Evolutionary conservation across 2,797 vertebrate species (phyloP).

Genomic region (Smutsia gigantea): DNA sequence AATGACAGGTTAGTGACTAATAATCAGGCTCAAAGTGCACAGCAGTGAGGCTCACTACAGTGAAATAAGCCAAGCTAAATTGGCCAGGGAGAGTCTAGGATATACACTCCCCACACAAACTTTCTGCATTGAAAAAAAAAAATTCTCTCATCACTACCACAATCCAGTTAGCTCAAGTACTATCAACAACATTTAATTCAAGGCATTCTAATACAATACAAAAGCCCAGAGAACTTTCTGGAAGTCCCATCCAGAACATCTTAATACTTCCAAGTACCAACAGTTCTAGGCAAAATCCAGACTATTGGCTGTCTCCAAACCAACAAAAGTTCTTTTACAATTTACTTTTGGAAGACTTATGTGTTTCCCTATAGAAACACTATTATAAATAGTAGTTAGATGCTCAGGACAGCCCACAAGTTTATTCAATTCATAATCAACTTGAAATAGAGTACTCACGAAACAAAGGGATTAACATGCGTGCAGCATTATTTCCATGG

Average conservation of each 20-base stretch:
- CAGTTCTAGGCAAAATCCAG: neutral
- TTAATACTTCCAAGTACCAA: slow-evolving; percentile 40
- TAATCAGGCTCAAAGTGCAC: neutral
- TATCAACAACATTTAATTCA: slow-evolving; percentile 6
- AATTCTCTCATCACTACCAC: neutral
- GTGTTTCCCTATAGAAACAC: slow-evolving; percentile 31
- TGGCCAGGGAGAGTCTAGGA: neutral
- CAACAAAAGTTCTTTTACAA: slow-evolving; percentile 41
- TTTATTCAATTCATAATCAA: neutral
- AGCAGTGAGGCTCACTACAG: neutral
- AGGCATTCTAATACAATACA: neutral
- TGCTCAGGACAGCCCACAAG: neutral
- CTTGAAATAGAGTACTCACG: neutral
- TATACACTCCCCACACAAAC: neutral
- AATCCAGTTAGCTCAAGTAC: neutral
- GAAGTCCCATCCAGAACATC: slow-evolving; percentile 21
- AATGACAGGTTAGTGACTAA: neutral
- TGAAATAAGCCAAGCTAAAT: neutral
- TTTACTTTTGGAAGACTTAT: neutral
- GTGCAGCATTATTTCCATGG: neutral
- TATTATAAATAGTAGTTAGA: slow-evolving; percentile 25
- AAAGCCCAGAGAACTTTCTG: neutral
- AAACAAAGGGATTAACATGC: neutral
- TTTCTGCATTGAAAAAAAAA: neutral
- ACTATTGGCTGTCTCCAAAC: neutral